A percentile compares a stretch with the other conserved stretches of the same genome.
phyloP scores from a whole-genome alignment of 2,888 invertebrate species.

The Drosophila robusta region DNA sequence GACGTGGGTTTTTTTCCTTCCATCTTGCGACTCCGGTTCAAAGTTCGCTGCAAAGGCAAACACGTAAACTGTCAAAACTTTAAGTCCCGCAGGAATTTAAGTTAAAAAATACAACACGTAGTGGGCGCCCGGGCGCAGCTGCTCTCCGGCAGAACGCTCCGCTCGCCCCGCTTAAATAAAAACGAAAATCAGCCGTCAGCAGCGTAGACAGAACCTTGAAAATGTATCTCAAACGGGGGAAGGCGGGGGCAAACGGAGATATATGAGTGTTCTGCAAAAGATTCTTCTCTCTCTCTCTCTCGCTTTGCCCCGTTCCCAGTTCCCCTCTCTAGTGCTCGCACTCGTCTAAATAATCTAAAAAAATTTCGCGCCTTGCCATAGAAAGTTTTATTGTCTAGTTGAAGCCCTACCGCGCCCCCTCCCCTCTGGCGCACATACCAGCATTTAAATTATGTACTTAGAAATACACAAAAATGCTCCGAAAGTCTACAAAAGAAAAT shows the following conservation, averaged over 20 bases:
- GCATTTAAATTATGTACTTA: slow-evolving; percentile 84
- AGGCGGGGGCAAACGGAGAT: slow-evolving; percentile 38
- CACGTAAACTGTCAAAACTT: slow-evolving; percentile 82
- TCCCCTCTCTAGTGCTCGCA: slow-evolving; percentile 7
- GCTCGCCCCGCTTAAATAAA: slow-evolving; percentile 32
- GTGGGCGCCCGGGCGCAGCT: slow-evolving; percentile 68
- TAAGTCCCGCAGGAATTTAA: slow-evolving; percentile 83
- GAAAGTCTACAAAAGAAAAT: slow-evolving; percentile 75
- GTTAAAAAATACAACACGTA: slow-evolving; percentile 81
- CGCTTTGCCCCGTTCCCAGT: background rate
- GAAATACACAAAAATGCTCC: slow-evolving; percentile 75
- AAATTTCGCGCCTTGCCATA: slow-evolving; percentile 72
- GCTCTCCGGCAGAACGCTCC: slow-evolving; percentile 33
- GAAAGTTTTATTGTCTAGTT: slow-evolving; percentile 77
- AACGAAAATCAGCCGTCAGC: slow-evolving; percentile 41
- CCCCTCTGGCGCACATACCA: slow-evolving; percentile 37
- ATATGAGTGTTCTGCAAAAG: slow-evolving; percentile 51
- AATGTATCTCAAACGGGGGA: slow-evolving; percentile 59
- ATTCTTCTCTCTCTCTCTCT: slow-evolving; percentile 32
- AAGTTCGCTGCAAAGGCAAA: slow-evolving; percentile 79
- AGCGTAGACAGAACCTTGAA: slow-evolving; percentile 72
- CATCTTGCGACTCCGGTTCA: slow-evolving; percentile 54
- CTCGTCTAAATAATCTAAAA: slow-evolving; percentile 70
- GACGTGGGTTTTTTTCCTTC: slow-evolving; percentile 43
- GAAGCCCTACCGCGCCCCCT: slow-evolving; percentile 27